Evolutionary conservation across 2,888 invertebrate species (phyloP).

Genomic region (Candidula unifasciata): DNA sequence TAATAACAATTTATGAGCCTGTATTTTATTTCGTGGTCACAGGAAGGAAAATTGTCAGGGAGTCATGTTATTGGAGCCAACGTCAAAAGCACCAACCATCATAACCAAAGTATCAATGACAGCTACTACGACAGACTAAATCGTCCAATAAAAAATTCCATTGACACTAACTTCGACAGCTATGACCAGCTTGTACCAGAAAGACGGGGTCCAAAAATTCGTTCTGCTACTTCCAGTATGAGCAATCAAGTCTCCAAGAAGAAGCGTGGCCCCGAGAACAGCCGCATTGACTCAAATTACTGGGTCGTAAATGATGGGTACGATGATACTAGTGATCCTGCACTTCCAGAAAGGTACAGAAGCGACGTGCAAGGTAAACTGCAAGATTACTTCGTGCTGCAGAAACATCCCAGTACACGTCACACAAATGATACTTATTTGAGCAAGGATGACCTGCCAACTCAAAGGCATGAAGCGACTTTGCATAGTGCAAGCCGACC

Average conservation of each 20-base stretch:
- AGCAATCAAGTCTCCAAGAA: background rate
- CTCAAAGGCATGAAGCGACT: background rate
- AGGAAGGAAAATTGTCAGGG: too few species aligned
- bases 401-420: constrained; percentile 3
- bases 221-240: background rate
- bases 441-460: background rate
- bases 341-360: background rate
- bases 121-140: background rate
- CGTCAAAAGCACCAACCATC: background rate
- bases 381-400: background rate
- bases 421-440: background rate
- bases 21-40: too few species aligned
- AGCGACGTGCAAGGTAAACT: background rate
- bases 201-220: background rate
- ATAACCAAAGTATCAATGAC: background rate
- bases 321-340: background rate
- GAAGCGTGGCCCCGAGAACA: background rate
- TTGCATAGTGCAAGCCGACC: background rate
- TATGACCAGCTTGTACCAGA: constrained; percentile 35
- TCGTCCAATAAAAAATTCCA: background rate
- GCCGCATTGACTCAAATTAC: background rate
- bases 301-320: constrained; percentile 4
- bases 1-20: too few species aligned
- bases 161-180: constrained; percentile 1
- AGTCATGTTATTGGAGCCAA: background rate